These are phyloP conservation scores for Lithophane leautieri DNA, from an alignment of 2,888 invertebrate species.

Conservation along the genomic window DNA sequence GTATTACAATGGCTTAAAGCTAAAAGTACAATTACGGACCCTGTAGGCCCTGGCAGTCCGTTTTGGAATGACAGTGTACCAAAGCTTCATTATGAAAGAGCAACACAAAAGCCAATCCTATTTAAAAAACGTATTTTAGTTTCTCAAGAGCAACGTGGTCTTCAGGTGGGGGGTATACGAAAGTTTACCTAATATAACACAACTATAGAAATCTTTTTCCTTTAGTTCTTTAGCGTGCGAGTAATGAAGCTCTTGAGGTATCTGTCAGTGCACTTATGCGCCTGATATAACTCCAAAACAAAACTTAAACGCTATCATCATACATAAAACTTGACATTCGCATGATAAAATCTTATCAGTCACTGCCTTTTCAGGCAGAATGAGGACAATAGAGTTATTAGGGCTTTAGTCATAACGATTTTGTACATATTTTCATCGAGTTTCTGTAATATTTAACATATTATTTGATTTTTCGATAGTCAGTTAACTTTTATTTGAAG, in stretches of 20 bases:
- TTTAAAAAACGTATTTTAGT: not conserved
- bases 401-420: not conserved
- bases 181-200: not conserved
- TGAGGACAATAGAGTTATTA: slow-evolving; percentile 11
- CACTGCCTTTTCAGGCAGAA: slow-evolving; percentile 37
- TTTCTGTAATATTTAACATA: not conserved
- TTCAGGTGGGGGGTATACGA: not conserved
- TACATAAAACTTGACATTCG: slow-evolving; percentile 54
- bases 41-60: no score
- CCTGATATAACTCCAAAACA: slow-evolving; percentile 13
- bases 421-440: not conserved
- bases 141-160: not conserved
- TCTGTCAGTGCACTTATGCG: no score
- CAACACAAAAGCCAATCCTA: not conserved
- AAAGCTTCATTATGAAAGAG: not conserved
- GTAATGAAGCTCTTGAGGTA: not conserved
- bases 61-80: not conserved
- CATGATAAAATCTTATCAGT: slow-evolving; percentile 53
- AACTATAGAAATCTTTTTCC: no score
- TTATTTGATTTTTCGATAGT: not conserved
- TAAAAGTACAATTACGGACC: no score
- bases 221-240: no score
- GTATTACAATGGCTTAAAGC: no score
- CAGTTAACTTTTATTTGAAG: not conserved
- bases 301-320: slow-evolving; percentile 7